These are phyloP conservation scores for Eulemur rubriventer DNA, from an alignment of 2,797 vertebrate genomes.

Conservation along the genomic window DNA sequence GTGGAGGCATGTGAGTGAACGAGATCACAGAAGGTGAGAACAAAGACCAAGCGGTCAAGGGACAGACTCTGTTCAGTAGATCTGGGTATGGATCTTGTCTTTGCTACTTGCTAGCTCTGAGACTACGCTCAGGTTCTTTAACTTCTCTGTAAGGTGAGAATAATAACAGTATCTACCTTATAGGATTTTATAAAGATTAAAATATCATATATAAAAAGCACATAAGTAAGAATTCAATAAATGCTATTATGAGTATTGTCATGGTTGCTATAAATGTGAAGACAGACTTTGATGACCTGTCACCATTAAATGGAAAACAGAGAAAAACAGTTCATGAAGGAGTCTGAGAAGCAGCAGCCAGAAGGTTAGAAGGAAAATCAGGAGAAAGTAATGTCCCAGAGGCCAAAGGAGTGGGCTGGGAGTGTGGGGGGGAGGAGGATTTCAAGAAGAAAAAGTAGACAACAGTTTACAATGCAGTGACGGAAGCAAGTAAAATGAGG, in stretches of 20 bases:
- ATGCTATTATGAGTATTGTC: neutral
- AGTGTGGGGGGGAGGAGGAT: neutral
- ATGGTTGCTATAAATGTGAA: neutral
- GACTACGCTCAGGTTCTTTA: neutral
- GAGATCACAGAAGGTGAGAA: neutral
- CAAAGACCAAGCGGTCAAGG: neutral
- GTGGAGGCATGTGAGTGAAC: neutral
- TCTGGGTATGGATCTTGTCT: neutral
- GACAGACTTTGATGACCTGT: neutral
- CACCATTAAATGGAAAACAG: neutral
- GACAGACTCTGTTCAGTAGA: neutral
- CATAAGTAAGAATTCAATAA: neutral
- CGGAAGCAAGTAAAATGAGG: neutral
- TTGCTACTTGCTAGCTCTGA: neutral
- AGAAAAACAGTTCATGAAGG: neutral
- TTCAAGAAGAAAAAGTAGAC: neutral
- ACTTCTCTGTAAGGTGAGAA: neutral
- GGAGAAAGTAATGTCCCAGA: neutral
- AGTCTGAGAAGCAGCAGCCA: neutral
- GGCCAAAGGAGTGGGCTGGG: accelerated
- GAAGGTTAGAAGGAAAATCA: neutral
- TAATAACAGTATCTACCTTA: neutral
- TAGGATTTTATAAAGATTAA: neutral
- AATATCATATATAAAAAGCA: neutral
- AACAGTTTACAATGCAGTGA: neutral